These are phyloP conservation scores for Bombylius major DNA, from an alignment of 2,888 invertebrate species.

Conservation along the genomic window DNA sequence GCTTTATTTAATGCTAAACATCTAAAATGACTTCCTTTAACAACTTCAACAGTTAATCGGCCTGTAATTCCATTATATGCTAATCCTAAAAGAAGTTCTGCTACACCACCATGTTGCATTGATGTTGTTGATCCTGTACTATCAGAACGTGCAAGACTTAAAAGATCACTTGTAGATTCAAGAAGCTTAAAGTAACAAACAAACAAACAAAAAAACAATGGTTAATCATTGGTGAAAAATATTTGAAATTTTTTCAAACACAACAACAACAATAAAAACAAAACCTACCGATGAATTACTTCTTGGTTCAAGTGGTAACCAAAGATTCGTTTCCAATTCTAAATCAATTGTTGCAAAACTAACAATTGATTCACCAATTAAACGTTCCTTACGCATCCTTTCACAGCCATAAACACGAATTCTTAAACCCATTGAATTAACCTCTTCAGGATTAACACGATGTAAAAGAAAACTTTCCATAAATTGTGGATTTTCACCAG, in stretches of 20 bases:
- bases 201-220: not conserved
- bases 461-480: slow-evolving; percentile 84
- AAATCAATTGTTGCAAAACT: slow-evolving; percentile 82
- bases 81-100: slow-evolving; percentile 76
- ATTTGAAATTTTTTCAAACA: not conserved
- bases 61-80: slow-evolving; percentile 91
- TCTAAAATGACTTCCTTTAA: slow-evolving; percentile 55
- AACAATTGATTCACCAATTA: slow-evolving; percentile 82
- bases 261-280: not conserved
- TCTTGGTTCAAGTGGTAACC: slow-evolving; percentile 73
- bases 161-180: slow-evolving; percentile 47
- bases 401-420: slow-evolving; percentile 87
- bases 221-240: not conserved
- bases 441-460: slow-evolving; percentile 89
- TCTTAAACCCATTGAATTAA: slow-evolving; percentile 81
- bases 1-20: slow-evolving; percentile 66
- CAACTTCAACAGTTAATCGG: slow-evolving; percentile 77
- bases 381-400: slow-evolving; percentile 79
- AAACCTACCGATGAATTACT: slow-evolving; percentile 42
- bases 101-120: slow-evolving; percentile 78
- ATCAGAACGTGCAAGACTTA: slow-evolving; percentile 79
- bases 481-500: slow-evolving; percentile 82
- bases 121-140: slow-evolving; percentile 91
- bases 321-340: slow-evolving; percentile 80
- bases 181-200: slow-evolving; percentile 33